Evolutionary conservation across 2,888 invertebrate genomes (phyloP).

Genomic region (Pocota personata): DNA sequence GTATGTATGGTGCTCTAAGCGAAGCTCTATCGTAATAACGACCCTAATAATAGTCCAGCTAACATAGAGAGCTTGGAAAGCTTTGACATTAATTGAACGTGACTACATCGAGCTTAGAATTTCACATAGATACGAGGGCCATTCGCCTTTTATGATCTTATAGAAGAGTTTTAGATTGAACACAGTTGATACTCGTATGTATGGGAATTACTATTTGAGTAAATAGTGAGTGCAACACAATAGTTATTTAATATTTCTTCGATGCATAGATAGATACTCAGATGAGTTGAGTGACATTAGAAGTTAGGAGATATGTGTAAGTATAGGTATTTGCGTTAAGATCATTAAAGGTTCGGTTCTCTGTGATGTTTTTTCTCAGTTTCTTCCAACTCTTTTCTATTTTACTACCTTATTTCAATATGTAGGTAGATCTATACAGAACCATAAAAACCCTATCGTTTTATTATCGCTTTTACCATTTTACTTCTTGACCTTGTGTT

Average conservation of each 20-base stretch:
- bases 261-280: not conserved
- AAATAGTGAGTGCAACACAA: not conserved
- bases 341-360: not conserved
- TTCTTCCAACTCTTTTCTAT: no score
- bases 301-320: no score
- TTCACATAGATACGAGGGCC: not conserved
- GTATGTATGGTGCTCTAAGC: conserved; percentile 6
- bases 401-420: not conserved
- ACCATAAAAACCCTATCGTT: not conserved
- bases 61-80: conserved; percentile 11
- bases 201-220: not conserved
- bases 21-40: conserved; percentile 21
- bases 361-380: no score
- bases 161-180: not conserved
- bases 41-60: not conserved
- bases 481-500: not conserved
- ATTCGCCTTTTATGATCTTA: not conserved
- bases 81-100: not conserved
- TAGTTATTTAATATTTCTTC: no score
- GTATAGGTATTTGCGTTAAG: not conserved
- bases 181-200: not conserved
- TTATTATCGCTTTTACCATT: not conserved
- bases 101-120: not conserved
- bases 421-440: not conserved
- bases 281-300: not conserved